Evolutionary conservation across 2,797 vertebrate species (phyloP).

Genomic region (Periparus ater): DNA sequence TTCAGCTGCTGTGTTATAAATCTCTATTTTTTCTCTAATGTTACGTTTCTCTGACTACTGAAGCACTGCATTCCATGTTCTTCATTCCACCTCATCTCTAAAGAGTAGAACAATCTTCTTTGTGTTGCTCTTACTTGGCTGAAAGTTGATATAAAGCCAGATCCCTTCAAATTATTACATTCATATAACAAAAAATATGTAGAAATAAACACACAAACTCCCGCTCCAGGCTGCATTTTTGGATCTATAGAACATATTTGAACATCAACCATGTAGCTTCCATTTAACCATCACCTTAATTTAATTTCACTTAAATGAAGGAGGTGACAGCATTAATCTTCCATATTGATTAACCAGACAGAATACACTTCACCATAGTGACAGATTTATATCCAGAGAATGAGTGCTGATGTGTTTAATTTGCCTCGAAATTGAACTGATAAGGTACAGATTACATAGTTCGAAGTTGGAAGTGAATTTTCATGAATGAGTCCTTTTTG

Average conservation of each 20-base stretch:
- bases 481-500: not conserved
- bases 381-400: not conserved
- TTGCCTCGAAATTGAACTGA: conserved; percentile 21
- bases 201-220: not conserved
- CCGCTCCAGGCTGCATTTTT: not conserved
- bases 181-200: not conserved
- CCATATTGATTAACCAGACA: not conserved
- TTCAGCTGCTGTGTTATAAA: not conserved
- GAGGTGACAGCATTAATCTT: not conserved
- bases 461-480: not conserved
- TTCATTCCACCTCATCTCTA: not conserved
- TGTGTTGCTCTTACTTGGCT: not conserved
- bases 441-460: not conserved
- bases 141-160: not conserved
- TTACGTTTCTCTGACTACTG: not conserved
- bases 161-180: not conserved
- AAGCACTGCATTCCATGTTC: not conserved
- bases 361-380: not conserved
- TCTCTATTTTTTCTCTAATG: not conserved
- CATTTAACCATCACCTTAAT: not conserved
- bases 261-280: not conserved
- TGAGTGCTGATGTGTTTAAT: conserved; percentile 12
- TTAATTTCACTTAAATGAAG: not conserved
- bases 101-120: not conserved
- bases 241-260: not conserved